Percentiles rank a stretch among this genome's conserved stretches.
phyloP scores from a whole-genome alignment of 2,113 vertebrate genomes.

The Odocoileus virginianus region DNA sequence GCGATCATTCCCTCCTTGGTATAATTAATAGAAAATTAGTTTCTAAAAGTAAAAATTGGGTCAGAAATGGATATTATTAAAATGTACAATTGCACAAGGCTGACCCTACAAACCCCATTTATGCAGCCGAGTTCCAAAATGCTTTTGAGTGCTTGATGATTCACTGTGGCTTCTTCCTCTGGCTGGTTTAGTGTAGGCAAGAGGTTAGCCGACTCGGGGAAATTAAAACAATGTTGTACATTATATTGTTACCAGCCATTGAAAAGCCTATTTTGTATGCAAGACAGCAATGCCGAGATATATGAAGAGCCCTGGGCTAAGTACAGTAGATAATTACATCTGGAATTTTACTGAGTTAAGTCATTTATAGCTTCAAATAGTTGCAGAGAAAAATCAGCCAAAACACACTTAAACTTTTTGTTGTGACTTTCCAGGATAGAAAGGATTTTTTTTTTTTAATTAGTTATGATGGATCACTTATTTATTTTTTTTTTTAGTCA shows the following conservation, averaged over 20 bases:
- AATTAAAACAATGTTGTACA: slow-evolving; percentile 93
- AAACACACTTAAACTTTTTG: slow-evolving; percentile 88
- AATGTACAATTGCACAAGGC: slow-evolving; percentile 67
- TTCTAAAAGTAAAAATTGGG: slow-evolving; percentile 69
- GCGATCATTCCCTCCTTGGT: slow-evolving; percentile 65
- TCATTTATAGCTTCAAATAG: slow-evolving; percentile 99
- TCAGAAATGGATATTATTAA: slow-evolving; percentile 71
- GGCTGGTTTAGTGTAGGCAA: slow-evolving; percentile 75
- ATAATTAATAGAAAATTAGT: slow-evolving; percentile 64
- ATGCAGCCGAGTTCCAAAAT: slow-evolving; percentile 73
- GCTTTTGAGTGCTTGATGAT: slow-evolving; percentile 74
- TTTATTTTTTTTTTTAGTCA: slow-evolving; percentile 76
- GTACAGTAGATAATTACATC: slow-evolving; percentile 99
- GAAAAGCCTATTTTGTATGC: slow-evolving; percentile 97
- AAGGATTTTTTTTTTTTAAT: slow-evolving; percentile 69
- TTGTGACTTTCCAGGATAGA: slow-evolving; percentile 82
- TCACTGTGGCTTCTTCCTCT: slow-evolving; percentile 70
- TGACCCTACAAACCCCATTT: slow-evolving; percentile 70
- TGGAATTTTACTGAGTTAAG: slow-evolving; percentile 99
- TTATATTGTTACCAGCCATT: slow-evolving; percentile 93
- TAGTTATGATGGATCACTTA: slow-evolving; percentile 77
- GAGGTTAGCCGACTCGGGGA: slow-evolving; percentile 82
- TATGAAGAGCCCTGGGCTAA: slow-evolving; percentile 96
- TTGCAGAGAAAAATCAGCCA: slow-evolving; percentile 89
- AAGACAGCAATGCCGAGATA: slow-evolving; percentile 93